Base-by-base conservation (phyloP, 2,888 invertebrate species). In the Fabriciana adippe region DNA sequence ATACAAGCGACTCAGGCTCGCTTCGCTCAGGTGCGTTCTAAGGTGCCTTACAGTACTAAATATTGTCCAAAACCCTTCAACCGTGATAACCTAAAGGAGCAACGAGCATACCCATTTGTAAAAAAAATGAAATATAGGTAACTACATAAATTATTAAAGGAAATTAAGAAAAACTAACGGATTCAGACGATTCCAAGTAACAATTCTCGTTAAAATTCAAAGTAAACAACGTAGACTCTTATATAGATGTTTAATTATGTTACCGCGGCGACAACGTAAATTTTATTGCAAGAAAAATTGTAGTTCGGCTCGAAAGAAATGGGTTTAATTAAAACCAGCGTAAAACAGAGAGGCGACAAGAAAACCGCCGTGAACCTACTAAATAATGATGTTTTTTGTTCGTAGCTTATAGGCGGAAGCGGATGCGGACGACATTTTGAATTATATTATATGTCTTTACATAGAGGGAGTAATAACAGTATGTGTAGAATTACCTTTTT, bases 281-380 rank as follows among this genome's bases (percentile, higher is more conserved):
- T 78, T 82, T 77, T 75, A 71, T 75, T 68, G 74, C 64, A 72
- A 72, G 79, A 79, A 80, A 81, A 81, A 81, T 79, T 74, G 72
- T 70, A 75, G 70, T 72, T 67, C 77, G 73, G 78, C 75, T 75
- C 76, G 80, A 81, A 83, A 84, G 85, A 84, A 87, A 87, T 85
- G 86, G 80, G 82, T 88, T 89, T 87, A 88, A 89, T 88, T 89
- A 88, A 88, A 87, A 74, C 74, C 45, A 69, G 73, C 76, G 79
- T 78, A 78, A 79, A 82, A 81, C 75, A 74, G 75, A 76, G 74
- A 70, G 73, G 75, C 76, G 81, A 81, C 81, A 78, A 75, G 77
- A 74, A 78, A 82, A 83, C 85, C 83, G 78, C 82, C 69, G 66
- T 56, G 64, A 69, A 74, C 74, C 76, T 75, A 74, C 78, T 79